These are phyloP conservation scores for Epinotia brunnichana DNA, from an alignment of 2,888 invertebrate genomes.

Conservation along the genomic window DNA sequence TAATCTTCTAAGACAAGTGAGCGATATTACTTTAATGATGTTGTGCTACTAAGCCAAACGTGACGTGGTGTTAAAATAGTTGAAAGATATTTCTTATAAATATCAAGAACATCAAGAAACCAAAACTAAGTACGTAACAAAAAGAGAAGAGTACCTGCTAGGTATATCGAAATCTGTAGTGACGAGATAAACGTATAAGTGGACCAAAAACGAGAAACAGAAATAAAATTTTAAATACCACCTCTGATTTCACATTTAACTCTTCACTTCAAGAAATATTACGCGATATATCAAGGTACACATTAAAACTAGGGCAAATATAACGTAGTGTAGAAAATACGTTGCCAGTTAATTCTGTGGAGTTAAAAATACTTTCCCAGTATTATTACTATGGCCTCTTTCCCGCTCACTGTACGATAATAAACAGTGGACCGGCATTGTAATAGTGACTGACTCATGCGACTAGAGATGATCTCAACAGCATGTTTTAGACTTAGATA, in stretches of 20 bases:
- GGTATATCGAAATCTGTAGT: too few species aligned
- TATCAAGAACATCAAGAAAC: too few species aligned
- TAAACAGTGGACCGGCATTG: constrained; percentile 31
- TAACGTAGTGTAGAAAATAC: constrained; percentile 22
- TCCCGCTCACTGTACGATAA: background rate
- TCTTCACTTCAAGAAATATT: constrained; percentile 7
- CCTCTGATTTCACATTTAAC: background rate
- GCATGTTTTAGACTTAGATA: constrained; percentile 16
- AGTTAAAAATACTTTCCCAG: constrained; percentile 36
- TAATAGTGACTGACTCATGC: constrained; percentile 33
- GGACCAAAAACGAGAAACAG: background rate
- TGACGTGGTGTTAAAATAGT: too few species aligned
- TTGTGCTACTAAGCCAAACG: background rate
- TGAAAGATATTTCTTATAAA: too few species aligned
- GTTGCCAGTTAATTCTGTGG: constrained; percentile 25
- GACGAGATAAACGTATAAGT: background rate
- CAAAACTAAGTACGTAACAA: too few species aligned
- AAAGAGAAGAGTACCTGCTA: too few species aligned
- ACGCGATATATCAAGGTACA: constrained; percentile 3
- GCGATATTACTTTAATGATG: background rate
- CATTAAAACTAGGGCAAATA: constrained; percentile 27
- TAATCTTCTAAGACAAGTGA: background rate
- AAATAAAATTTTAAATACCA: background rate
- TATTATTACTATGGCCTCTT: constrained; percentile 36
- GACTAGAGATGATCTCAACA: background rate